These are phyloP conservation scores for Mnemiopsis leidyi DNA, from an alignment of 37 sponge, comb jelly and placozoan genomes.

Conservation along the genomic window DNA sequence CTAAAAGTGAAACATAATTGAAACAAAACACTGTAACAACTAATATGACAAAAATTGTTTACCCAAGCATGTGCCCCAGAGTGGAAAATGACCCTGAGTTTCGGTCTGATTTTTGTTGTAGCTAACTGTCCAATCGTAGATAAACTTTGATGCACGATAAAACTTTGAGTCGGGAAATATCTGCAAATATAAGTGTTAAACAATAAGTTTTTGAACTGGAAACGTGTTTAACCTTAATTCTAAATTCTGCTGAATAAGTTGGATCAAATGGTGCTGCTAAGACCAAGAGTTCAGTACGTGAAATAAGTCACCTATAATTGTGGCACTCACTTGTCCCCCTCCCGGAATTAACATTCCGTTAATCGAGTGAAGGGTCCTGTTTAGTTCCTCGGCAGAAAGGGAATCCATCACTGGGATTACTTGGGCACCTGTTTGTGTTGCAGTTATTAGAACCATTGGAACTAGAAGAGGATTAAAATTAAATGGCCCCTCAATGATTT, in stretches of 20 bases:
- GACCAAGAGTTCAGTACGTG: no score
- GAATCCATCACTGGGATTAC: slow-evolving; percentile 49
- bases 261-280: no score
- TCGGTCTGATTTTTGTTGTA: slow-evolving; percentile 64
- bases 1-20: no score
- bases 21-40: no score
- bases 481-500: no score
- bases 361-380: slow-evolving; percentile 17
- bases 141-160: slow-evolving; percentile 25
- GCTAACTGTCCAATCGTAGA: slow-evolving; percentile 29
- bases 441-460: no score
- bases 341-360: slow-evolving; percentile 44
- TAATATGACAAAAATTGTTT: no score
- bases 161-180: slow-evolving; percentile 26
- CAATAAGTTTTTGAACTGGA: no score
- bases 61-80: slow-evolving; percentile 95
- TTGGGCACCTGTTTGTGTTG: slow-evolving; percentile 13
- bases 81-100: slow-evolving; percentile 77
- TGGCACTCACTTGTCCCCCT: slow-evolving; percentile 18
- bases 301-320: no score
- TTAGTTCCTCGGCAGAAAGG: background rate
- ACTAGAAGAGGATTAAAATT: background rate
- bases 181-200: slow-evolving; percentile 35
- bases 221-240: no score
- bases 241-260: no score